Conservation (phyloP, 2,888 invertebrate genomes). For the Sceliomorpha sp. region DNA sequence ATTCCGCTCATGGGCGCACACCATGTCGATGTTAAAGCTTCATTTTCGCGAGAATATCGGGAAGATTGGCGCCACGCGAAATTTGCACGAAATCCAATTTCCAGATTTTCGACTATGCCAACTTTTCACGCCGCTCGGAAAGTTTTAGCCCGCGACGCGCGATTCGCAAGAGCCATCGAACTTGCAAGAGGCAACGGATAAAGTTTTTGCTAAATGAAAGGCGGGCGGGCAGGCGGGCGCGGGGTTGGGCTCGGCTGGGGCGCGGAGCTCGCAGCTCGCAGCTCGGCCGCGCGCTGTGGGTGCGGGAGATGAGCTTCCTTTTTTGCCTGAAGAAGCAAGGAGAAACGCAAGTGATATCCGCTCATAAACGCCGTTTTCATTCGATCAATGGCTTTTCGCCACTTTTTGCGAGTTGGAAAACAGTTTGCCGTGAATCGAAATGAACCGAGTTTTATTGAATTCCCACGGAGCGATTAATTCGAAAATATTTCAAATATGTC, state of each 20-base stretch:
- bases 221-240: conserved; percentile 6
- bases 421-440: conserved; percentile 10
- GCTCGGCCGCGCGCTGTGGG: conserved; percentile 16
- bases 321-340: conserved; percentile 24
- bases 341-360: conserved; percentile 41
- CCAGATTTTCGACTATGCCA: conserved; percentile 53
- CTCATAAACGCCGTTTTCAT: conserved; percentile 44
- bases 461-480: conserved; percentile 3
- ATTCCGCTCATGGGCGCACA: conserved; percentile 32
- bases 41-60: conserved; percentile 53
- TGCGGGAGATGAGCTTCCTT: conserved; percentile 24
- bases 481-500: no score
- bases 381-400: conserved; percentile 26
- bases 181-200: conserved; percentile 35
- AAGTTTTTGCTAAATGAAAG: conserved; percentile 45
- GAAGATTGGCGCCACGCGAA: conserved; percentile 53
- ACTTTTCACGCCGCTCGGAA: conserved; percentile 45
- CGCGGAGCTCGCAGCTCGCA: no score
- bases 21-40: conserved; percentile 48
- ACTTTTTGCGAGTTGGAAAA: conserved; percentile 7
- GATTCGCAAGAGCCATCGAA: conserved; percentile 43
- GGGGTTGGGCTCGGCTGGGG: no score
- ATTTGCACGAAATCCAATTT: conserved; percentile 54
- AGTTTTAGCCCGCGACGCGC: conserved; percentile 39
- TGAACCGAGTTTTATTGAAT: conserved; percentile 13